These are phyloP conservation scores for Gnathonemus echidnorhynchus DNA, from an alignment of 2,113 vertebrate genomes.

Conservation along the genomic window DNA sequence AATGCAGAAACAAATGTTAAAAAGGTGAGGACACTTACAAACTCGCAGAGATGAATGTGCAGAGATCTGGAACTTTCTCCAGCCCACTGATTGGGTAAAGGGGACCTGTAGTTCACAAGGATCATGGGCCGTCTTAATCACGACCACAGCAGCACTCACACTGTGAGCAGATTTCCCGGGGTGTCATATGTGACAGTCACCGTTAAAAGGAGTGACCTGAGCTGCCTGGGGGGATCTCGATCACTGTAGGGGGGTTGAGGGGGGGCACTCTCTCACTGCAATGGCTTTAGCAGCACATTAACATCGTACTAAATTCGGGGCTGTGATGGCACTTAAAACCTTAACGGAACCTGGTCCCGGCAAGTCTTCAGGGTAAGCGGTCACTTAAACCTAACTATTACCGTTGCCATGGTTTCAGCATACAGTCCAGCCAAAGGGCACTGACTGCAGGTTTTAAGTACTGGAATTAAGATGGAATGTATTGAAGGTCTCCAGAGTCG, in stretches of 20 bases:
- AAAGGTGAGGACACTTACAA: neutral
- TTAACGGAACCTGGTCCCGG: neutral
- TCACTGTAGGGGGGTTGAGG: neutral
- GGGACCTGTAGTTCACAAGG: neutral
- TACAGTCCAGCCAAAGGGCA: neutral
- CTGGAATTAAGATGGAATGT: neutral
- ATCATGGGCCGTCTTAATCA: neutral
- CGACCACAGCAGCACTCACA: neutral
- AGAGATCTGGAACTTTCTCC: neutral
- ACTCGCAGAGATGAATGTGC: neutral
- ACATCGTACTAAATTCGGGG: neutral
- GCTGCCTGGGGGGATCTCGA: neutral
- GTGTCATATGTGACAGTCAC: constrained; percentile 2
- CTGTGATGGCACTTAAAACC: neutral
- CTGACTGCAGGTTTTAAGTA: neutral
- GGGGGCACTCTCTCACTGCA: neutral
- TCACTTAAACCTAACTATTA: neutral
- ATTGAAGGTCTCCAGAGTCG: neutral
- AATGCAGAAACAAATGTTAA: neutral
- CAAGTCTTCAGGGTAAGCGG: neutral
- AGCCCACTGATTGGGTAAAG: neutral
- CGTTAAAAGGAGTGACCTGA: neutral
- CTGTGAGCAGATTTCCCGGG: constrained; percentile 9
- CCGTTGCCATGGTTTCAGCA: neutral
- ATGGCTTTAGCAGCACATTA: neutral